Conservation (phyloP, 2,113 vertebrate species). For the Petroica traversi region DNA sequence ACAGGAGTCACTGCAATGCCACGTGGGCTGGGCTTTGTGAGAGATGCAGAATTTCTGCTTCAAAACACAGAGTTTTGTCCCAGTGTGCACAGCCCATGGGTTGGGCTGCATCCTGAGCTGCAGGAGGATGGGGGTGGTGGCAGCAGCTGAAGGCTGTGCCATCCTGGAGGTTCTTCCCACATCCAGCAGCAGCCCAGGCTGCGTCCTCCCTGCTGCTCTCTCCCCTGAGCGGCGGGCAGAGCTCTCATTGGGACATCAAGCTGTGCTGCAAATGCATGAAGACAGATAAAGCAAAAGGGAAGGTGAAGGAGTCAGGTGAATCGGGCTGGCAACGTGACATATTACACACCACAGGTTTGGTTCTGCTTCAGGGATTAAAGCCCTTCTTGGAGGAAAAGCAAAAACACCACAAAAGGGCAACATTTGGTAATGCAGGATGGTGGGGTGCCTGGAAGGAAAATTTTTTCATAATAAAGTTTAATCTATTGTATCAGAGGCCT, state of each 20-base stretch:
- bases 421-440: background rate
- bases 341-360: background rate
- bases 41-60: background rate
- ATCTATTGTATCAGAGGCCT: background rate
- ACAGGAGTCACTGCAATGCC: background rate
- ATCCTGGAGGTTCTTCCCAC: background rate
- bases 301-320: background rate
- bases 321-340: background rate
- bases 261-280: accelerated
- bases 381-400: background rate
- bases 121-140: background rate
- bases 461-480: background rate
- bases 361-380: background rate
- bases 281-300: background rate
- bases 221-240: background rate
- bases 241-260: background rate
- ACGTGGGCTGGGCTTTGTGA: background rate
- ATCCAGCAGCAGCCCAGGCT: background rate
- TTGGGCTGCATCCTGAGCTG: background rate
- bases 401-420: background rate
- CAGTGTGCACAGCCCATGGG: accelerated
- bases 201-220: accelerated
- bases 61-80: background rate
- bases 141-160: background rate
- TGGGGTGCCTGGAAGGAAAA: background rate